Conservation (phyloP, 2,113 vertebrate species). For the Trichomycterus rosablanca region DNA sequence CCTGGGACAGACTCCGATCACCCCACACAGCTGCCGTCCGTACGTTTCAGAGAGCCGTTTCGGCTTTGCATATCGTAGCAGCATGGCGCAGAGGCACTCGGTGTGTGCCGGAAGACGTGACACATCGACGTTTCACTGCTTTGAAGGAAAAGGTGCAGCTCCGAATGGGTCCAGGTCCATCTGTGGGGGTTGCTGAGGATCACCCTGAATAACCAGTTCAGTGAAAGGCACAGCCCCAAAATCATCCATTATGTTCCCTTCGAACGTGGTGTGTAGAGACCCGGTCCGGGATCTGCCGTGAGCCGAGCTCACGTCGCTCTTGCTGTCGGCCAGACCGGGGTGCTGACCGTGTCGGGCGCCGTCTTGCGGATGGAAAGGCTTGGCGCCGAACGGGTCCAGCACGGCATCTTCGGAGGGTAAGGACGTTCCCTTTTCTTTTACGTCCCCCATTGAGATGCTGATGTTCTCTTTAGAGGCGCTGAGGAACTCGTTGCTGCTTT, state of each 20-base stretch:
- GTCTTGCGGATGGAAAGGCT: constrained; percentile 85
- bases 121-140: constrained; percentile 83
- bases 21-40: constrained; percentile 34
- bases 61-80: constrained; percentile 41
- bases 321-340: constrained; percentile 67
- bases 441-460: constrained; percentile 71
- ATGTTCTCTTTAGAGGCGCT: constrained; percentile 96
- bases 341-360: constrained; percentile 69
- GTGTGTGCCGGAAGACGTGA: constrained; percentile 45
- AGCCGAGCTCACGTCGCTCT: constrained; percentile 61
- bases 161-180: constrained; percentile 94
- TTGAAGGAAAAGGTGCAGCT: constrained; percentile 90
- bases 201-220: constrained; percentile 74
- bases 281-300: constrained; percentile 69
- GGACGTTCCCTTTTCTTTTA: constrained; percentile 70
- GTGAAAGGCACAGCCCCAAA: constrained; percentile 94
- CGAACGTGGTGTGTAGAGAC: constrained; percentile 64
- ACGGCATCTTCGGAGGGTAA: constrained; percentile 71
- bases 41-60: constrained; percentile 27
- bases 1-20: constrained; percentile 18
- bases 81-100: constrained; percentile 11
- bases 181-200: constrained; percentile 64
- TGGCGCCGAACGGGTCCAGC: constrained; percentile 87
- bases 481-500: constrained; percentile 93
- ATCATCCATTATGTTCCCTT: constrained; percentile 79